Percentiles rank a stretch among this genome's conserved stretches.
Conservation (phyloP, 2,888 invertebrate genomes). For the Drosophila sordidula region DNA sequence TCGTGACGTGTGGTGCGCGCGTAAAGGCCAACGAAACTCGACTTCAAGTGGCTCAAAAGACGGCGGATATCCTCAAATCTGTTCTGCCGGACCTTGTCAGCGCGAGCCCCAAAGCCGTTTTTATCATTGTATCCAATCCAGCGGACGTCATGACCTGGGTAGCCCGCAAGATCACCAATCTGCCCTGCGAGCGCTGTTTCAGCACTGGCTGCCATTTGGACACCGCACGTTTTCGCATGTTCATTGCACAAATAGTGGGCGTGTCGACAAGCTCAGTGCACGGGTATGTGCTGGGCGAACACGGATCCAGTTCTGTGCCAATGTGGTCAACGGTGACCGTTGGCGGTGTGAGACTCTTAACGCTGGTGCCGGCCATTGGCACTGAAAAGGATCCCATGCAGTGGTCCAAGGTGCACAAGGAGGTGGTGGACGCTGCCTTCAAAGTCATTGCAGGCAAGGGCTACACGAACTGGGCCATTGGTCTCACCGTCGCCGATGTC, state of each 20-base stretch:
- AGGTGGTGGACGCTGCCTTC: slow-evolving; percentile 91
- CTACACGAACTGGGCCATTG: slow-evolving; percentile 95
- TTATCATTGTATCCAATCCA: slow-evolving; percentile 94
- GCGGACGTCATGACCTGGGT: slow-evolving; percentile 95
- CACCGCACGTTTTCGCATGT: slow-evolving; percentile 93
- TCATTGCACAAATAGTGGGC: slow-evolving; percentile 91
- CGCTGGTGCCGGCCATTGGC: slow-evolving; percentile 90
- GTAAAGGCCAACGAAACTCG: slow-evolving; percentile 92
- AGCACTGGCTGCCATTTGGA: slow-evolving; percentile 96
- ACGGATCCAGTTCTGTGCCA: slow-evolving; percentile 94
- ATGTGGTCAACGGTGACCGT: slow-evolving; percentile 96
- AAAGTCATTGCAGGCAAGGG: slow-evolving; percentile 92
- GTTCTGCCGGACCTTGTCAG: slow-evolving; percentile 88
- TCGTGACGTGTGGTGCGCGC: slow-evolving; percentile 94
- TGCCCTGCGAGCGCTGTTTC: slow-evolving; percentile 92
- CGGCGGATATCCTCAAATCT: slow-evolving; percentile 92
- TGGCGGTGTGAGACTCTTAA: slow-evolving; percentile 91
- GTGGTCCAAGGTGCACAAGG: slow-evolving; percentile 90
- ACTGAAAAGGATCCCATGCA: slow-evolving; percentile 89
- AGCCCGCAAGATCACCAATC: slow-evolving; percentile 94
- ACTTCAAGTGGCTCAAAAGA: slow-evolving; percentile 91
- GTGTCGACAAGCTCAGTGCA: slow-evolving; percentile 92
- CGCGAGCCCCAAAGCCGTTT: slow-evolving; percentile 92
- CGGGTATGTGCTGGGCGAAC: slow-evolving; percentile 96
- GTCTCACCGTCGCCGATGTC: slow-evolving; percentile 89